phyloP scores from a whole-genome alignment of 2,888 invertebrate species.

The Deilephila elpenor region DNA sequence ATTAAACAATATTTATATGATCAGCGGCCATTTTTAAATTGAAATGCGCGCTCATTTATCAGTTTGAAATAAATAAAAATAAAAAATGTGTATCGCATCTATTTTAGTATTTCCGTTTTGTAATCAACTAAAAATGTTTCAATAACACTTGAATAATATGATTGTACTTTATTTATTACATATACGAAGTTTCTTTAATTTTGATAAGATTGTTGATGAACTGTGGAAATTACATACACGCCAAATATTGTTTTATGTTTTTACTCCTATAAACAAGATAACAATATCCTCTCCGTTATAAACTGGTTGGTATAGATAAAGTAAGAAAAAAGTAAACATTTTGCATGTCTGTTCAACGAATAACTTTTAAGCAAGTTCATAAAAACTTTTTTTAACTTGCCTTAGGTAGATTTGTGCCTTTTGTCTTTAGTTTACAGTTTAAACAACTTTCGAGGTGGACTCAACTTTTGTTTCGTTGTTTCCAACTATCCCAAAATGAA shows the following conservation, averaged over 20 bases:
- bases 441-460: neutral
- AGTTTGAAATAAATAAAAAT: too few relatives aligned
- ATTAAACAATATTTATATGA: too few relatives aligned
- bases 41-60: too few relatives aligned
- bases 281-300: neutral
- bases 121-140: too few relatives aligned
- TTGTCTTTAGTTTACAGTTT: constrained; percentile 3
- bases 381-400: neutral
- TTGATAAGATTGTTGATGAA: neutral
- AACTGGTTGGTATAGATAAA: neutral
- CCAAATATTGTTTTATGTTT: neutral
- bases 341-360: neutral
- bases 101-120: too few relatives aligned
- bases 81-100: too few relatives aligned
- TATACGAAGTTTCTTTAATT: too few relatives aligned
- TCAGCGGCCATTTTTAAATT: too few relatives aligned
- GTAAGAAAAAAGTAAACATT: neutral
- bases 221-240: neutral
- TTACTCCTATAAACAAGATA: neutral
- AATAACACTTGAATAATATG: too few relatives aligned
- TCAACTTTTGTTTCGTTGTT: constrained; percentile 17
- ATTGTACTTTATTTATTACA: too few relatives aligned
- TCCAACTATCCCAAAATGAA: constrained; percentile 18
- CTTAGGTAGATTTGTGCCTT: neutral
- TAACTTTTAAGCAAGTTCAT: constrained; percentile 6